These are phyloP conservation scores for Tauraco hartlaubi DNA, from an alignment of 2,797 vertebrate genomes.

Conservation along the genomic window DNA sequence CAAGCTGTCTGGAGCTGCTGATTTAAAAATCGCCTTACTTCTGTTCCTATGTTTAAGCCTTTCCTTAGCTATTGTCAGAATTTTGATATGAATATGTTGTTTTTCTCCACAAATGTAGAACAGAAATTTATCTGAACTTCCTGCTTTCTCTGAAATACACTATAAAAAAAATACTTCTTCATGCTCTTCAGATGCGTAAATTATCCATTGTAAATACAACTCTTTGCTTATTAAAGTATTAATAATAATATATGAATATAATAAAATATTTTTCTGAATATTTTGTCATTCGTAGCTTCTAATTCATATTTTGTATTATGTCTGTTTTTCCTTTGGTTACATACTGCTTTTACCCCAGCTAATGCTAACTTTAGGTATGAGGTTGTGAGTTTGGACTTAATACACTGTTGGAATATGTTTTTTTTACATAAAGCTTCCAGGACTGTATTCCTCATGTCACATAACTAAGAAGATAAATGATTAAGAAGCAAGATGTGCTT, in stretches of 20 bases:
- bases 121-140: background rate
- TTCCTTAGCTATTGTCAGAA: slow-evolving; percentile 35
- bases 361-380: background rate
- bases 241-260: too few species aligned
- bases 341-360: background rate
- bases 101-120: background rate
- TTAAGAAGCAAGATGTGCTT: background rate
- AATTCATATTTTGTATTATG: background rate
- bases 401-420: background rate
- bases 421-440: background rate
- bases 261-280: background rate
- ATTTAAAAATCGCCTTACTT: slow-evolving; percentile 42
- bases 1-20: slow-evolving; percentile 38
- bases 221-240: background rate
- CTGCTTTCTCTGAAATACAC: background rate
- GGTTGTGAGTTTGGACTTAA: background rate
- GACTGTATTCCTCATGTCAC: background rate
- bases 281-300: background rate
- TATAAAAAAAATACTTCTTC: background rate
- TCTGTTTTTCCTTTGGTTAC: background rate
- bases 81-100: background rate
- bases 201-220: background rate
- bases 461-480: background rate
- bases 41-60: slow-evolving; percentile 16
- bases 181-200: background rate